Evolutionary conservation across 2,888 invertebrate genomes (phyloP).

Genomic region (Sinhomidia bicolor): DNA sequence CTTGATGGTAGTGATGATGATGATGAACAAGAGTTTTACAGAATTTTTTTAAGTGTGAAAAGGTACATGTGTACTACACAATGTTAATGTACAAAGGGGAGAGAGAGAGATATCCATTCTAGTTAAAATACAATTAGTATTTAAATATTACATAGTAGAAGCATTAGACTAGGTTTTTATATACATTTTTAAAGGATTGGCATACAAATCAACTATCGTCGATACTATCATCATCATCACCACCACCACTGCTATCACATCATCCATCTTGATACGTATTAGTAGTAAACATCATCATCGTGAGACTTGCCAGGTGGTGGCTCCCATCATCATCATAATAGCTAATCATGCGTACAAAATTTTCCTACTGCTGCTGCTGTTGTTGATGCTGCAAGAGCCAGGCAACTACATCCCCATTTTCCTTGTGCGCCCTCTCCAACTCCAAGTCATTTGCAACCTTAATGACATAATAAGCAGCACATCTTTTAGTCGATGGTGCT

Average conservation of each 20-base stretch:
- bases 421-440: neutral
- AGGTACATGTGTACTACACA: neutral
- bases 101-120: neutral
- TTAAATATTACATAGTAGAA: neutral
- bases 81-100: neutral
- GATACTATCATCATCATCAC: no score
- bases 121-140: slow-evolving; percentile 41
- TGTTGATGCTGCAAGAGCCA: neutral
- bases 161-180: no score
- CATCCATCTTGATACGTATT: neutral
- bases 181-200: slow-evolving; percentile 1
- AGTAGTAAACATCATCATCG: no score
- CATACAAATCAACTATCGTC: neutral
- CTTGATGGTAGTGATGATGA: neutral
- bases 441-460: slow-evolving; percentile 43
- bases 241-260: neutral
- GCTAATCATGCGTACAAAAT: slow-evolving; percentile 21
- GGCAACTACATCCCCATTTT: slow-evolving; percentile 11
- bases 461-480: slow-evolving; percentile 48
- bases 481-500: no score
- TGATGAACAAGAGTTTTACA: slow-evolving; percentile 13
- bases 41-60: neutral
- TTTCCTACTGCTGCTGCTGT: neutral
- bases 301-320: slow-evolving; percentile 38
- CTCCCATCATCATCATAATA: neutral